Conservation (phyloP, 2,888 invertebrate genomes). For the Apantesis nais region DNA sequence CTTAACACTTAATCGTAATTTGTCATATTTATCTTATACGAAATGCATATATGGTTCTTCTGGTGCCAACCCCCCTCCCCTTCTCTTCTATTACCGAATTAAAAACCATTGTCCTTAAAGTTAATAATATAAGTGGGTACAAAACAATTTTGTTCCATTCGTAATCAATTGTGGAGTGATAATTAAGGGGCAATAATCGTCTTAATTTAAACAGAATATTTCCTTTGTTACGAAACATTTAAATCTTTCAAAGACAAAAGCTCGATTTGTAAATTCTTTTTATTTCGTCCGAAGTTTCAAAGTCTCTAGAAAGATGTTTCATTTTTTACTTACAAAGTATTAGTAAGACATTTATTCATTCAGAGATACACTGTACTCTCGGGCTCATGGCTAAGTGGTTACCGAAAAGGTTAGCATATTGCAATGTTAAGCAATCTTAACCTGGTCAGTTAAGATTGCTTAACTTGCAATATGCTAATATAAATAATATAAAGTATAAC, state of each 20-base stretch:
- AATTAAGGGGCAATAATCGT: conserved; percentile 19
- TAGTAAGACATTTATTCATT: too few relatives aligned
- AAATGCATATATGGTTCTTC: conserved; percentile 31
- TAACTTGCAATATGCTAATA: too few relatives aligned
- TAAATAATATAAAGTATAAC: too few relatives aligned
- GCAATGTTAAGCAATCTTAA: too few relatives aligned
- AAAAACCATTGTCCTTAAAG: conserved; percentile 33
- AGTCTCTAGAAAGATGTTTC: background rate
- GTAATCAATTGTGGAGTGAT: conserved; percentile 22
- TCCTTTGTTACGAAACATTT: conserved; percentile 10
- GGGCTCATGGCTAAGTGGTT: too few relatives aligned
- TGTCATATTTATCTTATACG: background rate
- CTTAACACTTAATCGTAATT: background rate
- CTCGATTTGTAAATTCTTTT: conserved; percentile 9
- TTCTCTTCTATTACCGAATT: conserved; percentile 19
- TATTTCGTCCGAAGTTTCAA: background rate
- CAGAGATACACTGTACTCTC: too few relatives aligned
- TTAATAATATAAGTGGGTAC: conserved; percentile 38
- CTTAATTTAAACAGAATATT: conserved; percentile 23
- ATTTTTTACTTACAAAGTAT: background rate
- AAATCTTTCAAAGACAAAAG: conserved; percentile 5
- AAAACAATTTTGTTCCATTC: conserved; percentile 26
- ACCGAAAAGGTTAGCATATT: too few relatives aligned
- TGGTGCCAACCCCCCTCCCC: conserved; percentile 16
- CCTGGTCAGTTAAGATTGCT: too few relatives aligned